Evolutionary conservation across 2,113 vertebrate genomes (phyloP).

Genomic region (Aegotheles bennettii): DNA sequence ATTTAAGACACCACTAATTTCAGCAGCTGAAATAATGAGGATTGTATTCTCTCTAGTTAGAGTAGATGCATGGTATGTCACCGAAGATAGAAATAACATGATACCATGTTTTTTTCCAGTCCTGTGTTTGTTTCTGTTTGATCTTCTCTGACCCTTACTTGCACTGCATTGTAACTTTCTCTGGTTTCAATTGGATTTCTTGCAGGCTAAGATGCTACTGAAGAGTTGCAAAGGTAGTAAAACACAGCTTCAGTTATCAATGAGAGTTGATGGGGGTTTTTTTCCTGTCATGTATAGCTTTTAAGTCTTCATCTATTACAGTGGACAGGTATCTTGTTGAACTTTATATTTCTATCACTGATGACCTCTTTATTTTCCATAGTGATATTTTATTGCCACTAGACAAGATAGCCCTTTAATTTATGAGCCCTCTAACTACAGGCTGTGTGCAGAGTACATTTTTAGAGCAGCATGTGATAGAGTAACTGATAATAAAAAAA

Average conservation of each 20-base stretch:
- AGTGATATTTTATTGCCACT: background rate
- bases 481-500: conserved; percentile 47
- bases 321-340: background rate
- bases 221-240: background rate
- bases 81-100: background rate
- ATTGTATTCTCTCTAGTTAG: background rate
- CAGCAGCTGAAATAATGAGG: background rate
- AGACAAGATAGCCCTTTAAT: conserved; percentile 18
- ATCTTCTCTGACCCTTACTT: background rate
- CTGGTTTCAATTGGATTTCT: background rate
- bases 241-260: background rate
- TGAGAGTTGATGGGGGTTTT: background rate
- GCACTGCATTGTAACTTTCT: background rate
- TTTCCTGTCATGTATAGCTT: background rate
- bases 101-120: background rate
- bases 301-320: background rate
- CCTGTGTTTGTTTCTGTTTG: background rate
- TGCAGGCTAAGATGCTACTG: background rate
- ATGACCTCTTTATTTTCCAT: conserved; percentile 30
- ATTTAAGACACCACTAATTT: background rate
- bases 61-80: background rate
- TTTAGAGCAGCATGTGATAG: conserved; percentile 1
- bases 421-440: background rate
- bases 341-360: background rate
- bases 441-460: background rate